Evolutionary conservation across 2,797 vertebrate genomes (phyloP).

Genomic region (Myotis findleyi): DNA sequence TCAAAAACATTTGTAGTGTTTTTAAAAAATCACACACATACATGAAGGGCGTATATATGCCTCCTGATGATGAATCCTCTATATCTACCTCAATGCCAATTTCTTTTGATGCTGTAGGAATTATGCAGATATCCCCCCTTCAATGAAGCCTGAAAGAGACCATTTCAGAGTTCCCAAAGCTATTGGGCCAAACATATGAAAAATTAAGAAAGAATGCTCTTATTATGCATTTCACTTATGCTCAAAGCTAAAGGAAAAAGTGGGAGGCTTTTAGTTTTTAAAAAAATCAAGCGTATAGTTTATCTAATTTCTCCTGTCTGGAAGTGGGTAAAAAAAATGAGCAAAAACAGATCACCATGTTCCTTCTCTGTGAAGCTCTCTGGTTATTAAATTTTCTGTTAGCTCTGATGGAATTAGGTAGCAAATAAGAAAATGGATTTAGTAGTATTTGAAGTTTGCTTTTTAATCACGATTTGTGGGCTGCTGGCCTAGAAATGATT

Average conservation of each 20-base stretch:
- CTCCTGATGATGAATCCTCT: background rate
- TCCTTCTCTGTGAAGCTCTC: background rate
- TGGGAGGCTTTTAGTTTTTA: background rate
- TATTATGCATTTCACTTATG: background rate
- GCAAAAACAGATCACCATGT: background rate
- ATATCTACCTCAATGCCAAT: background rate
- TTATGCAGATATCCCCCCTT: background rate
- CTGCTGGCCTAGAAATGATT: background rate
- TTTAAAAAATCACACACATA: background rate
- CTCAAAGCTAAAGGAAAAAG: background rate
- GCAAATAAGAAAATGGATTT: constrained; percentile 43
- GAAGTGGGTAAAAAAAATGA: background rate
- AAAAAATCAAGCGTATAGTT: background rate
- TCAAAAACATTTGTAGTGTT: constrained; percentile 4
- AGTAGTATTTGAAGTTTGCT: constrained; percentile 16
- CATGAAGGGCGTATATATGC: background rate
- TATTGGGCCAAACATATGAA: background rate
- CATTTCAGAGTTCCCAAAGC: background rate
- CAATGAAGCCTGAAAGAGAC: background rate
- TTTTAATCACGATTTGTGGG: constrained; percentile 42
- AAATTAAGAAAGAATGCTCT: background rate
- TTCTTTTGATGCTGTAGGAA: background rate
- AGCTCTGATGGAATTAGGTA: constrained; percentile 6
- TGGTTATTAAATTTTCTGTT: background rate
- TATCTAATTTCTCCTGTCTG: constrained; percentile 27